phyloP scores from a whole-genome alignment of 2,113 vertebrate species.

The Heloderma charlesbogerti region DNA sequence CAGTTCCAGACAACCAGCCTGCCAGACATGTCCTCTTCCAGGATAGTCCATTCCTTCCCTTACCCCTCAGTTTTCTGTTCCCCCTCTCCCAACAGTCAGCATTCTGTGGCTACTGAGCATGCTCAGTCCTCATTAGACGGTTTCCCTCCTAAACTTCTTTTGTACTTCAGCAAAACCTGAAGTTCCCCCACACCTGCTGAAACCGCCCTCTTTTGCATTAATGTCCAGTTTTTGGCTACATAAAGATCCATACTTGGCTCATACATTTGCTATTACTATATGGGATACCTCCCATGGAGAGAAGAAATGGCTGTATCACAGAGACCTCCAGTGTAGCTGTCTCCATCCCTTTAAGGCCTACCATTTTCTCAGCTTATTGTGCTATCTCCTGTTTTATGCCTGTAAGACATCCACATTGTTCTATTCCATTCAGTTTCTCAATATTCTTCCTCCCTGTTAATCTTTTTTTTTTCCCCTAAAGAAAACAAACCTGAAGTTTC shows the following conservation, averaged over 20 bases:
- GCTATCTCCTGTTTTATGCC: background rate
- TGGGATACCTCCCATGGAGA: background rate
- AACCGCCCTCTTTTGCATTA: background rate
- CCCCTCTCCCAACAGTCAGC: no score
- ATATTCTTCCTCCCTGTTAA: slow-evolving; percentile 1
- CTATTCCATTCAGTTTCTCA: background rate
- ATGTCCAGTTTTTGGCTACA: background rate
- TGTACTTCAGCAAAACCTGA: background rate
- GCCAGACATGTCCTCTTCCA: background rate
- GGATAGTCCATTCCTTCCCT: background rate
- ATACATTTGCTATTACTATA: background rate
- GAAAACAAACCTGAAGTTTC: background rate
- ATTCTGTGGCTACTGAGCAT: no score
- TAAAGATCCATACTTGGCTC: background rate
- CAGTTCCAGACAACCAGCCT: no score
- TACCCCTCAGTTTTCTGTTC: no score
- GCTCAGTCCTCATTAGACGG: no score
- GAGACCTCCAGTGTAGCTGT: background rate
- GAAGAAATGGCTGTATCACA: background rate
- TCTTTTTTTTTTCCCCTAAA: background rate
- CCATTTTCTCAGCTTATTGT: slow-evolving; percentile 4
- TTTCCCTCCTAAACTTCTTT: background rate
- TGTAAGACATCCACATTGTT: background rate
- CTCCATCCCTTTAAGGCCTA: background rate
- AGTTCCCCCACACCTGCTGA: background rate